phyloP scores from a whole-genome alignment of 2,113 vertebrate species.

The Elanus axillaris region DNA sequence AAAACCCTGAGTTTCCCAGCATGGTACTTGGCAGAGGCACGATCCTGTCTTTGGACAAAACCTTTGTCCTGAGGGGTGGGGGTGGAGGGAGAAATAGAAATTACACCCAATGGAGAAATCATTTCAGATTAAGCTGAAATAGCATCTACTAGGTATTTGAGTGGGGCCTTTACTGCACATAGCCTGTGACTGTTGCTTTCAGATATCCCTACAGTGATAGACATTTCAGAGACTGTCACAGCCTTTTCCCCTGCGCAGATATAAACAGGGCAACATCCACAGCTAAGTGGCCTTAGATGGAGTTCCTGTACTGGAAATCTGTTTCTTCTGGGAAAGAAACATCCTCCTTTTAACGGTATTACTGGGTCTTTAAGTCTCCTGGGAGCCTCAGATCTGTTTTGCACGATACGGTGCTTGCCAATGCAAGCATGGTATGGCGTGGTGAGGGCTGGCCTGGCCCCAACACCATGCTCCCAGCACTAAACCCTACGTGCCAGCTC shows the following conservation, averaged over 20 bases:
- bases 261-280: neutral
- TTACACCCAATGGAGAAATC: neutral
- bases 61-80: neutral
- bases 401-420: neutral
- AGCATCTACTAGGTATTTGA: neutral
- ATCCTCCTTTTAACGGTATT: neutral
- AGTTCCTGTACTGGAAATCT: neutral
- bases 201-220: neutral
- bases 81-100: neutral
- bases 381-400: neutral
- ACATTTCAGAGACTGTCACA: neutral
- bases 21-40: neutral
- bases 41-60: neutral
- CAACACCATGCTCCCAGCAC: neutral
- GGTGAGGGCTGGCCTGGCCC: neutral
- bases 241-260: neutral
- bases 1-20: neutral
- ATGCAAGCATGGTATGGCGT: neutral
- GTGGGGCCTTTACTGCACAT: neutral
- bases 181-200: neutral
- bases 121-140: neutral
- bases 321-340: neutral
- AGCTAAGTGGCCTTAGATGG: neutral
- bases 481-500: accelerated
- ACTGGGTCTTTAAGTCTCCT: neutral